Evolutionary conservation across 2,113 vertebrate genomes (phyloP).

Genomic region (Misgurnus mizolepis): DNA sequence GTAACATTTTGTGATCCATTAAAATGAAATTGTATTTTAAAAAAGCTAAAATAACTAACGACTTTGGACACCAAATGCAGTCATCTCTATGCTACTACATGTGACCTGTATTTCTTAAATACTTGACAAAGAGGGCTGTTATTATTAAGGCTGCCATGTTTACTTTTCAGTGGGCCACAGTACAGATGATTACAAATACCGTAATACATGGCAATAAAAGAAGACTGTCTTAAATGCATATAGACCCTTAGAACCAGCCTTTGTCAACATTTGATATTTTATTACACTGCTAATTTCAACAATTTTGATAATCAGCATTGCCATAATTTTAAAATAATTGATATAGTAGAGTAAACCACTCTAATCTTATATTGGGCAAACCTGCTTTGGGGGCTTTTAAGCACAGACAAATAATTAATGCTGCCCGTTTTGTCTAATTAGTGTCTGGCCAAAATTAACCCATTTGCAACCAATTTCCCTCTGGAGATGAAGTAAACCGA

Average conservation of each 20-base stretch:
- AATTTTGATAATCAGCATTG: constrained; percentile 16
- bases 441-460: constrained; percentile 41
- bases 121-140: too few species aligned
- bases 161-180: too few species aligned
- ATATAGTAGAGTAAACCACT: constrained; percentile 31
- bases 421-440: constrained; percentile 50
- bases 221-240: background rate
- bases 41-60: too few species aligned
- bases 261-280: background rate
- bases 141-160: too few species aligned
- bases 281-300: background rate
- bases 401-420: constrained; percentile 46
- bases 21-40: too few species aligned
- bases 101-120: too few species aligned
- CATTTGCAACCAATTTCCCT: constrained; percentile 41
- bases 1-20: too few species aligned
- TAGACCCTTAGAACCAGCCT: background rate
- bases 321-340: constrained; percentile 1
- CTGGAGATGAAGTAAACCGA: constrained; percentile 36
- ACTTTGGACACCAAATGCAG: too few species aligned
- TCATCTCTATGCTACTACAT: too few species aligned
- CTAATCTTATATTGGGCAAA: constrained; percentile 17
- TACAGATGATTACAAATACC: too few species aligned
- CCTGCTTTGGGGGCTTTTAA: constrained; percentile 44
- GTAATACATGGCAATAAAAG: too few species aligned